Evolutionary conservation across 2,888 invertebrate genomes (phyloP).

Genomic region (Amphipoea oculea): DNA sequence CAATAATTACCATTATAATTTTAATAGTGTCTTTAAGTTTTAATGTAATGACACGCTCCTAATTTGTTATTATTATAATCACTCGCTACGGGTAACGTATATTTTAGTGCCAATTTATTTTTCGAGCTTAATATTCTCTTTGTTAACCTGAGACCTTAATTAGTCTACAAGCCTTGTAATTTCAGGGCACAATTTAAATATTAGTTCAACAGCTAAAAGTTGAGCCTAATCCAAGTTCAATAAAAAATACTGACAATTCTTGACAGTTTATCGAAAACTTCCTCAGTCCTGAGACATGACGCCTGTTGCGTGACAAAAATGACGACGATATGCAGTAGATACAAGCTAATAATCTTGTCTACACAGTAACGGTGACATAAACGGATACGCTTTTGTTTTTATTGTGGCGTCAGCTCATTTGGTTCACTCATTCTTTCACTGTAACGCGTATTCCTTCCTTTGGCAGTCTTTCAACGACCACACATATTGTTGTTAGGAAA

Average conservation of each 20-base stretch:
- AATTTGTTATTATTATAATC: constrained; percentile 27
- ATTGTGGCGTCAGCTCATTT: constrained; percentile 43
- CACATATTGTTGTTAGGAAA: background rate
- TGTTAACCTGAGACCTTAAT: constrained; percentile 17
- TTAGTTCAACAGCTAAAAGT: background rate
- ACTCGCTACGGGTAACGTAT: constrained; percentile 2
- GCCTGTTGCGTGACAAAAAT: constrained; percentile 39
- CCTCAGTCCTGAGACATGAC: background rate
- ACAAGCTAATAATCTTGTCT: constrained; percentile 28
- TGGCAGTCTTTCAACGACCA: constrained; percentile 50
- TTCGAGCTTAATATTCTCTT: background rate
- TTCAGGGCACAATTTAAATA: constrained; percentile 11
- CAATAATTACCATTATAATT: constrained; percentile 20
- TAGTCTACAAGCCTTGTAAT: constrained; percentile 19
- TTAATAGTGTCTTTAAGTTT: constrained; percentile 1
- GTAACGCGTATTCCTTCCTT: constrained; percentile 31
- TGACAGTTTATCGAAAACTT: constrained; percentile 4
- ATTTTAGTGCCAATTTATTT: constrained; percentile 37
- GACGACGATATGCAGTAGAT: background rate
- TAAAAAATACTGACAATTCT: background rate
- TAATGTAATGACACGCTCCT: constrained; percentile 7
- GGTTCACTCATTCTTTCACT: constrained; percentile 37
- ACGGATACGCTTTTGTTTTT: constrained; percentile 48
- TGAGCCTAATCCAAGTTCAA: too few species aligned
- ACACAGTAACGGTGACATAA: constrained; percentile 29